phyloP scores from a whole-genome alignment of 2,797 vertebrate genomes.

The Karalla daura region DNA sequence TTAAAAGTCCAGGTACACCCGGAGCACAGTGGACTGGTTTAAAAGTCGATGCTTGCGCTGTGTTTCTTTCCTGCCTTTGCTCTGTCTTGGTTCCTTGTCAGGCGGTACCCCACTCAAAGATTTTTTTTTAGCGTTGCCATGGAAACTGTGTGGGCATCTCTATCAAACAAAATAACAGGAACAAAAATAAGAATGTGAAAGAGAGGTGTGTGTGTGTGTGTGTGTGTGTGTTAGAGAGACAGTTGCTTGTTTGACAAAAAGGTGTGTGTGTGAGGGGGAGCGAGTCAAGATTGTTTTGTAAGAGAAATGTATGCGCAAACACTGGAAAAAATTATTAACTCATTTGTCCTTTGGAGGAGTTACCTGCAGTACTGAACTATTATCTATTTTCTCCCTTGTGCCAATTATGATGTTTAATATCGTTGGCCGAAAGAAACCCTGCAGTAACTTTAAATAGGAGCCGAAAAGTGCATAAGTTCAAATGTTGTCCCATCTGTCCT shows the following conservation, averaged over 20 bases:
- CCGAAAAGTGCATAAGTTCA: no score
- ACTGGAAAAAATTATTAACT: constrained; percentile 8
- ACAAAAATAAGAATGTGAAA: constrained; percentile 59
- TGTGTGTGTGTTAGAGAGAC: constrained; percentile 29
- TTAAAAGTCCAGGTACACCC: constrained; percentile 20
- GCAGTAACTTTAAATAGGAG: no score
- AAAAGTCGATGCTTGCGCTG: constrained; percentile 12
- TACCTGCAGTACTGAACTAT: no score
- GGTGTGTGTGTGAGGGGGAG: neutral
- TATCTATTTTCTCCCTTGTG: no score
- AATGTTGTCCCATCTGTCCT: no score
- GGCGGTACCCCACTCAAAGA: constrained; percentile 49
- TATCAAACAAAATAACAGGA: constrained; percentile 69
- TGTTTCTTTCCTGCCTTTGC: constrained; percentile 19
- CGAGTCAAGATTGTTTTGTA: constrained; percentile 5
- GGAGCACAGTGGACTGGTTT: constrained; percentile 5
- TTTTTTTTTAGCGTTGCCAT: constrained; percentile 72
- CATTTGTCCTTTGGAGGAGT: no score
- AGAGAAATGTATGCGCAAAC: constrained; percentile 7
- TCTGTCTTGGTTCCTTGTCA: constrained; percentile 39
- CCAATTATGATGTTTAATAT: no score
- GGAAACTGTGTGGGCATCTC: constrained; percentile 80
- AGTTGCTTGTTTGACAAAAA: constrained; percentile 21
- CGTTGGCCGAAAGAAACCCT: no score
- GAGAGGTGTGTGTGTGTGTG: constrained; percentile 35